These are phyloP conservation scores for Hemitrygon akajei DNA, from an alignment of 2,797 vertebrate genomes.

Conservation along the genomic window DNA sequence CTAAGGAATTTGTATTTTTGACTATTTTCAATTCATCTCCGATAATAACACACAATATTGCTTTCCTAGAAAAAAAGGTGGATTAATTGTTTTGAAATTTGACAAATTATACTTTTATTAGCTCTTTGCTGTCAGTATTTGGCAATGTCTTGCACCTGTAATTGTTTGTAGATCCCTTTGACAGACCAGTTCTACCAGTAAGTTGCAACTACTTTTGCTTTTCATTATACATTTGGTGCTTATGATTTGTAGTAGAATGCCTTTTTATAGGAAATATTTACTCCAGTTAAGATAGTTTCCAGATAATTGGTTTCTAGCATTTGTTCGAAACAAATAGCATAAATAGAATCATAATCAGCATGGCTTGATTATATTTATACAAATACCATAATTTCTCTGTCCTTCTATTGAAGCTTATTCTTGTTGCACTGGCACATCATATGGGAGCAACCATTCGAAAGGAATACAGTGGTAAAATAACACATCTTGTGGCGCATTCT, in stretches of 20 bases:
- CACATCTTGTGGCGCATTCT: conserved; percentile 85
- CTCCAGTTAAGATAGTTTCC: too few species aligned
- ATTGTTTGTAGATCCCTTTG: not conserved
- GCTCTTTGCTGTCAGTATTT: not conserved
- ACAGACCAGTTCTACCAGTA: not conserved
- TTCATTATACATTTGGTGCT: not conserved
- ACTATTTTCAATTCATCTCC: not conserved
- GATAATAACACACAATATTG: not conserved
- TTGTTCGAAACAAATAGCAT: not conserved
- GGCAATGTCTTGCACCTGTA: not conserved
- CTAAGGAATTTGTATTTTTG: not conserved
- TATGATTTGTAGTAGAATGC: not conserved
- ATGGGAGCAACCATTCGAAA: conserved; percentile 92
- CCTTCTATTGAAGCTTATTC: conserved; percentile 65
- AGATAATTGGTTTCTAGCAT: not conserved
- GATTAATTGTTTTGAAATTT: not conserved
- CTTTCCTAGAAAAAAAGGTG: not conserved
- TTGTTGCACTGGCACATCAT: conserved; percentile 90
- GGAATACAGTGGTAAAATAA: conserved; percentile 92
- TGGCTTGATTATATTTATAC: not conserved
- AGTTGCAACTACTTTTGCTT: not conserved
- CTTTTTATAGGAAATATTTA: not conserved
- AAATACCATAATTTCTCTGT: not conserved
- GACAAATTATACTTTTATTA: not conserved
- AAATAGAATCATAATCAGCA: too few species aligned